Percentiles rank a stretch among this genome's conserved stretches.
phyloP scores from a whole-genome alignment of 2,797 vertebrate species.

The Pangasius macronema region DNA sequence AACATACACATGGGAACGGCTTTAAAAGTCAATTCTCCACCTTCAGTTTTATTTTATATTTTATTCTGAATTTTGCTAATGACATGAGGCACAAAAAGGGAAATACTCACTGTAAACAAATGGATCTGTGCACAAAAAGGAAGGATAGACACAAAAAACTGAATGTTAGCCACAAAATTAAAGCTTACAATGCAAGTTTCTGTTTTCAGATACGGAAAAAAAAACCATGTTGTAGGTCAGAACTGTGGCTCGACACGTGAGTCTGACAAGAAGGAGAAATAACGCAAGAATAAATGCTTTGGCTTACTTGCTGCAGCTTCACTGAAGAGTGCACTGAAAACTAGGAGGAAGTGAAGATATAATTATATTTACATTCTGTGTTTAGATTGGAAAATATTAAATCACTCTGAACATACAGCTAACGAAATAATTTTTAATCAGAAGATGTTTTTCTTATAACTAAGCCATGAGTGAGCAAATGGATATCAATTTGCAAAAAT shows the following conservation, averaged over 20 bases:
- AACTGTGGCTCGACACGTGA: neutral
- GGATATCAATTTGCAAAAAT: neutral
- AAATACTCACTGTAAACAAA: slow-evolving; percentile 77
- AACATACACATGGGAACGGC: neutral
- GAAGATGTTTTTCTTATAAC: neutral
- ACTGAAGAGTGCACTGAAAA: slow-evolving; percentile 54
- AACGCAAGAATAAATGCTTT: neutral
- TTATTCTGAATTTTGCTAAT: neutral
- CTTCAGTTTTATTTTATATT: neutral
- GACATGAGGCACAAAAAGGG: neutral
- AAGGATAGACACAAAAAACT: neutral
- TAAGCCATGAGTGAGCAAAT: neutral
- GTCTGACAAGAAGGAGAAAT: neutral
- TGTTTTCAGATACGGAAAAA: neutral
- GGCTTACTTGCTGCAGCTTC: slow-evolving; percentile 63
- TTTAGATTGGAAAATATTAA: neutral
- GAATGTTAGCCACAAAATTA: slow-evolving; percentile 20
- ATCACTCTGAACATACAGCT: neutral
- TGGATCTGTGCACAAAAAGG: slow-evolving; percentile 62
- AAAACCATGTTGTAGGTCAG: neutral
- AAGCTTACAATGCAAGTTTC: neutral
- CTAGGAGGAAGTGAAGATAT: slow-evolving; percentile 41
- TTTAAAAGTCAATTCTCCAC: neutral
- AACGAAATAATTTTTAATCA: neutral
- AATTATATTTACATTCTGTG: no score